Percentiles rank a stretch among this genome's conserved stretches.
Evolutionary conservation across 2,888 invertebrate genomes (phyloP).

Genomic region (Parthenolecanium corni): DNA sequence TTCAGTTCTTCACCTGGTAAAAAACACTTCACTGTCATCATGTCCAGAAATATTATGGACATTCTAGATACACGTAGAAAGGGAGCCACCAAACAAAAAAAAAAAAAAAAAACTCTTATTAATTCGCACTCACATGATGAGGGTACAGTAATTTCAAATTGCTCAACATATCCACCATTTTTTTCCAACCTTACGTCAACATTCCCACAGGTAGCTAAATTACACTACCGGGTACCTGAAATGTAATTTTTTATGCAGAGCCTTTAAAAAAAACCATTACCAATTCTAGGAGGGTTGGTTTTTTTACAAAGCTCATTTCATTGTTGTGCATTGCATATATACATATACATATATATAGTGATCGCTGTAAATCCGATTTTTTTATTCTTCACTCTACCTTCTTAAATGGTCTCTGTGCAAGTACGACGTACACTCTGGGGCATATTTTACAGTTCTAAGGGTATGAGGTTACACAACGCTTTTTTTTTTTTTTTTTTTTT

Average conservation of each 20-base stretch:
- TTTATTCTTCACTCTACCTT: constrained; percentile 17
- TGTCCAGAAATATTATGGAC: not conserved
- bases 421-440: not conserved
- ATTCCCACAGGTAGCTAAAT: constrained; percentile 22
- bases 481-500: constrained; percentile 5
- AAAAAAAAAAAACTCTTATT: not conserved
- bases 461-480: constrained; percentile 24
- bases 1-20: not conserved
- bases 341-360: too few species aligned
- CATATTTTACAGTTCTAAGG: constrained; percentile 12
- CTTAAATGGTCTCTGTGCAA: constrained; percentile 13
- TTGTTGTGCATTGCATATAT: too few species aligned
- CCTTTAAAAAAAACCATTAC: constrained; percentile 11
- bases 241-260: constrained; percentile 5
- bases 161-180: not conserved
- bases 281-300: constrained; percentile 17
- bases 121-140: too few species aligned
- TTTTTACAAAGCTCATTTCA: constrained; percentile 8
- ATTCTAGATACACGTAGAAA: not conserved
- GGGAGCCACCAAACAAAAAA: not conserved
- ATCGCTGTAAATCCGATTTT: constrained; percentile 16
- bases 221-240: constrained; percentile 13
- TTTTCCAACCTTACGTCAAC: not conserved
- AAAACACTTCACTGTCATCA: not conserved
- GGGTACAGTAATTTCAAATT: constrained; percentile 20